Evolutionary conservation across 2,888 invertebrate genomes (phyloP).

Genomic region (Trichopria drosophilae): DNA sequence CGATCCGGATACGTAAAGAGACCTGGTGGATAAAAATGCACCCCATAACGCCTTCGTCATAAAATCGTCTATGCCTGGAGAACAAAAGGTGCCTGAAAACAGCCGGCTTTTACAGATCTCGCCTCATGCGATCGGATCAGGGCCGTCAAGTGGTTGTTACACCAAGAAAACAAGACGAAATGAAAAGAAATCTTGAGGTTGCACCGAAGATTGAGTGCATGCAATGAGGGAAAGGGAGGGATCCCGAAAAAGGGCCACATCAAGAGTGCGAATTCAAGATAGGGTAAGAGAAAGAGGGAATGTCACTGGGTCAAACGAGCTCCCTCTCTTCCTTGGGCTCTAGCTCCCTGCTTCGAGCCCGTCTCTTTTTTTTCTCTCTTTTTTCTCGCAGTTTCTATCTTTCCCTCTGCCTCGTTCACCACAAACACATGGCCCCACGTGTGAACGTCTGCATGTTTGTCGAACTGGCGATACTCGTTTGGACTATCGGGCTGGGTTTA

Average conservation of each 20-base stretch:
- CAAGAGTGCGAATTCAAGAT: constrained; percentile 18
- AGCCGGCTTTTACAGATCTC: constrained; percentile 37
- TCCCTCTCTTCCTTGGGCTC: constrained; percentile 34
- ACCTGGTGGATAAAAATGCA: too few species aligned
- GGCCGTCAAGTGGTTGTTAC: constrained; percentile 44
- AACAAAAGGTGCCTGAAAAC: too few species aligned
- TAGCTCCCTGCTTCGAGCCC: constrained; percentile 23
- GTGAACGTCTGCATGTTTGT: constrained; percentile 33
- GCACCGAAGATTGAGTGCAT: too few species aligned
- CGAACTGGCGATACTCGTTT: constrained; percentile 31
- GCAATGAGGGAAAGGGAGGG: too few species aligned
- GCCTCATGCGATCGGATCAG: constrained; percentile 38
- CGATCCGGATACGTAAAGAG: too few species aligned
- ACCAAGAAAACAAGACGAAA: constrained; percentile 37
- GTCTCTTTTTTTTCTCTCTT: constrained; percentile 23
- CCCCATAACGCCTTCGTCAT: too few species aligned
- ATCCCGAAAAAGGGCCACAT: constrained; percentile 16
- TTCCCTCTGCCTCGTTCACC: constrained; percentile 32
- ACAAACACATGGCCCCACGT: constrained; percentile 49
- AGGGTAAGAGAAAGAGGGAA: constrained; percentile 42
- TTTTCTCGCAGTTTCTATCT: constrained; percentile 32
- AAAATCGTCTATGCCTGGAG: too few species aligned
- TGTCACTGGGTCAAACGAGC: constrained; percentile 56
- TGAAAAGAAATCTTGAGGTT: constrained; percentile 36
- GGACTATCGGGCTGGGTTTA: too few species aligned